These are phyloP conservation scores for Heliothis virescens DNA, from an alignment of 1,140 invertebrate genomes.

Conservation along the genomic window DNA sequence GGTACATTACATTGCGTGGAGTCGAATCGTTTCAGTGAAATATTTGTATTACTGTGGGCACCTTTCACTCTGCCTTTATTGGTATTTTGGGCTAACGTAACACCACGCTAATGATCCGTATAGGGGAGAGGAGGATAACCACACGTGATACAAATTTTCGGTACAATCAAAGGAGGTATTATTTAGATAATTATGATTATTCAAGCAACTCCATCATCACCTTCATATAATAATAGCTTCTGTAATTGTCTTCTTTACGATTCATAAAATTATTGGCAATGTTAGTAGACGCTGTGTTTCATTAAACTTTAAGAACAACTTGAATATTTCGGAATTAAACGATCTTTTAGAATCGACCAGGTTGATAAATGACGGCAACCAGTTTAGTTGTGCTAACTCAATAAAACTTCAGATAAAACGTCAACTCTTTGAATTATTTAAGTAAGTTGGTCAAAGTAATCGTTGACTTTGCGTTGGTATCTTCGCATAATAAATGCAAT, in stretches of 20 bases:
- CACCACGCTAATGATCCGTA: constrained; percentile 31
- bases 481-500: constrained; percentile 35
- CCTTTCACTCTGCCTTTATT: constrained; percentile 32
- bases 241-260: constrained; percentile 14
- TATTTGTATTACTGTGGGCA: constrained; percentile 32
- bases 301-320: constrained; percentile 19
- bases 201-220: background rate
- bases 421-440: constrained; percentile 40
- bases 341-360: constrained; percentile 6
- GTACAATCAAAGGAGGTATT: constrained; percentile 1
- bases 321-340: constrained; percentile 31
- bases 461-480: constrained; percentile 28
- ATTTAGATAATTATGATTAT: background rate
- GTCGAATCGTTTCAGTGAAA: constrained; percentile 31
- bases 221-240: background rate
- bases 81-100: constrained; percentile 33
- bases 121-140: constrained; percentile 2
- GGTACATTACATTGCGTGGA: constrained; percentile 9
- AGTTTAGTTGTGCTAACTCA: constrained; percentile 32
- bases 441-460: constrained; percentile 34
- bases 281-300: constrained; percentile 2
- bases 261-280: background rate
- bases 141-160: background rate
- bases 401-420: constrained; percentile 41
- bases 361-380: constrained; percentile 27